Evolutionary conservation across 1,140 invertebrate genomes (phyloP).

Genomic region (Coptotermes formosanus): DNA sequence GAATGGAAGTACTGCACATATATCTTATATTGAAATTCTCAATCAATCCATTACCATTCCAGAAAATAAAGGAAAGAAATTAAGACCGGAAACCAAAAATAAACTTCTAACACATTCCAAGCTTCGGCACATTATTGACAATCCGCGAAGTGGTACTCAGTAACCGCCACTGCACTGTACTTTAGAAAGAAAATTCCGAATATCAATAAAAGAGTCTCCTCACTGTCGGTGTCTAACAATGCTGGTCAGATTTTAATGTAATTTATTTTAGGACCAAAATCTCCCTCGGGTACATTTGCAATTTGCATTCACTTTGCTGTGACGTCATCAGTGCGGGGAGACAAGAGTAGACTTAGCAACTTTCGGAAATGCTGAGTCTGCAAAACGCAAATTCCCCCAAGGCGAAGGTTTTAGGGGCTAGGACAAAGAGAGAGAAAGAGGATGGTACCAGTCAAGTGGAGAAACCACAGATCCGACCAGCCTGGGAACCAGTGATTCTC

Average conservation of each 20-base stretch:
- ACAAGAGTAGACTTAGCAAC: conserved; percentile 21
- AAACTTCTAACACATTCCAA: too few species aligned
- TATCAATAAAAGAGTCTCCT: conserved; percentile 17
- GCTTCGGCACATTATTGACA: too few species aligned
- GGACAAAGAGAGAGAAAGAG: neutral
- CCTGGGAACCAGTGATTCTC: neutral
- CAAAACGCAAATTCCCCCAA: conserved; percentile 24
- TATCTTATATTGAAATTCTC: too few species aligned
- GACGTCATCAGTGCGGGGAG: conserved; percentile 23
- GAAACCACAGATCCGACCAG: neutral
- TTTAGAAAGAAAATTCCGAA: neutral
- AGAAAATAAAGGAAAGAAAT: too few species aligned
- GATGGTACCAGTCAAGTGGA: conserved; percentile 13
- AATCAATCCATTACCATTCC: too few species aligned
- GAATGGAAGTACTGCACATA: too few species aligned
- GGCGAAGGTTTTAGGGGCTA: neutral
- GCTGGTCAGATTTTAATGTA: conserved; percentile 27
- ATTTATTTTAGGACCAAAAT: conserved; percentile 20
- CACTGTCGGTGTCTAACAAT: neutral
- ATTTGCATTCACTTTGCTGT: conserved; percentile 27
- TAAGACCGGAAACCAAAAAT: too few species aligned
- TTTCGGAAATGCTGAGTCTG: conserved; percentile 22
- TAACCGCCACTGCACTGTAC: neutral
- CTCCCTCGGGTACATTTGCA: conserved; percentile 6
- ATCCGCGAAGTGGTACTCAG: too few species aligned